Conservation (phyloP, 2,797 vertebrate species). For the Danio tinwini region DNA sequence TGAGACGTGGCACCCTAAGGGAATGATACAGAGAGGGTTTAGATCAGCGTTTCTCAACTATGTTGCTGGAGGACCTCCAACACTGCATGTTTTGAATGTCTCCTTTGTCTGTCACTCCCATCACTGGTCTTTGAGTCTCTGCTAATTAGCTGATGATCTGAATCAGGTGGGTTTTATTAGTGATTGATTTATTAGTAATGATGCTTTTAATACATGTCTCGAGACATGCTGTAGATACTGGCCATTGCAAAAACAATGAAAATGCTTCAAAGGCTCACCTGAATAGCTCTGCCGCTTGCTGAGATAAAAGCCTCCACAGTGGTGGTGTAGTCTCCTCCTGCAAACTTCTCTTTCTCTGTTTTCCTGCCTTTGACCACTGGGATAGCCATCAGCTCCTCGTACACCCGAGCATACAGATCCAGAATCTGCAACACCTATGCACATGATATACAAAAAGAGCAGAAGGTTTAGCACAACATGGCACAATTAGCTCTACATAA, state of each 20-base stretch:
- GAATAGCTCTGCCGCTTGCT: constrained; percentile 96
- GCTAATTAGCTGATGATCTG: too few relatives aligned
- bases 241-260: neutral
- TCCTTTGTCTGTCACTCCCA: too few relatives aligned
- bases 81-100: too few relatives aligned
- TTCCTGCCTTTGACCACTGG: constrained; percentile 96
- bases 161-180: too few relatives aligned
- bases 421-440: constrained; percentile 93
- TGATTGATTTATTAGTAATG: too few relatives aligned
- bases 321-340: constrained; percentile 96
- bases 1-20: constrained; percentile 93
- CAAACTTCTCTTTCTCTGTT: constrained; percentile 98
- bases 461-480: neutral
- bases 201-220: too few relatives aligned
- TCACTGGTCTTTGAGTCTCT: too few relatives aligned
- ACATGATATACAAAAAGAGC: neutral
- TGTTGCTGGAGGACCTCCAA: too few relatives aligned
- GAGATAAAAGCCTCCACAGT: constrained; percentile 96
- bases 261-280: constrained; percentile 75
- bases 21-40: neutral
- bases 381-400: constrained; percentile 96
- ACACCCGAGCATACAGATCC: constrained; percentile 90
- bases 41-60: too few relatives aligned
- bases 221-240: too few relatives aligned
- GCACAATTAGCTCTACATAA: neutral